Evolutionary conservation across 2,797 vertebrate genomes (phyloP).

Genomic region (Dromococcyx pavoninus): DNA sequence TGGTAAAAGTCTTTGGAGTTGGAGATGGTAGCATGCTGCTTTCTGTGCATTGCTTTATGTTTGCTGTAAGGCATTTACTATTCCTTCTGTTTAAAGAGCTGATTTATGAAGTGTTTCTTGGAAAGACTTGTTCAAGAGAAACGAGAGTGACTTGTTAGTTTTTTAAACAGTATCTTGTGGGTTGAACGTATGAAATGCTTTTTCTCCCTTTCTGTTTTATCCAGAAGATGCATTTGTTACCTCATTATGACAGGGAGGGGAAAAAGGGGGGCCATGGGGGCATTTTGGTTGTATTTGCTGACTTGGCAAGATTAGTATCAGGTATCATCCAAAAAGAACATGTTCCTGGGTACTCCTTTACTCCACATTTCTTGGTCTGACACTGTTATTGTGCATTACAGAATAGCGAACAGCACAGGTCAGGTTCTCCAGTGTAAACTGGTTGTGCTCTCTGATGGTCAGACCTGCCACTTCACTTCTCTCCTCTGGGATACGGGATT

Average conservation of each 20-base stretch:
- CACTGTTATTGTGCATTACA: neutral
- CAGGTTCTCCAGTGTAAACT: neutral
- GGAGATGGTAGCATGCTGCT: neutral
- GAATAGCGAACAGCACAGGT: accelerated
- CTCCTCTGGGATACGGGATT: neutral
- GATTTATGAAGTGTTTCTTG: slow-evolving; percentile 60
- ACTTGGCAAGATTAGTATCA: neutral
- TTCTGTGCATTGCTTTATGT: neutral
- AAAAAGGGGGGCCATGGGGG: neutral
- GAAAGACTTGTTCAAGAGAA: slow-evolving; percentile 29
- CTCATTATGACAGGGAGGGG: neutral
- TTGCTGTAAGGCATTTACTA: slow-evolving; percentile 27
- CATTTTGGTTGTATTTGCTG: neutral
- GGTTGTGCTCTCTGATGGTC: neutral
- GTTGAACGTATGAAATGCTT: neutral
- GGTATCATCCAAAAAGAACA: neutral
- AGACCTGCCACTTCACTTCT: neutral
- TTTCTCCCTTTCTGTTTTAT: neutral
- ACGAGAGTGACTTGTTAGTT: neutral
- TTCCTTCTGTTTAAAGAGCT: slow-evolving; percentile 28
- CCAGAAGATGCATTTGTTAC: neutral
- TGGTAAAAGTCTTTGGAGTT: slow-evolving; percentile 14
- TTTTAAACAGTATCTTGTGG: slow-evolving; percentile 2
- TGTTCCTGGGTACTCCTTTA: neutral
- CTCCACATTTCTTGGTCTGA: neutral